Percentiles rank a stretch among this genome's conserved stretches.
Conservation (phyloP, 2,113 vertebrate genomes). For the Corythornis cristatus region DNA sequence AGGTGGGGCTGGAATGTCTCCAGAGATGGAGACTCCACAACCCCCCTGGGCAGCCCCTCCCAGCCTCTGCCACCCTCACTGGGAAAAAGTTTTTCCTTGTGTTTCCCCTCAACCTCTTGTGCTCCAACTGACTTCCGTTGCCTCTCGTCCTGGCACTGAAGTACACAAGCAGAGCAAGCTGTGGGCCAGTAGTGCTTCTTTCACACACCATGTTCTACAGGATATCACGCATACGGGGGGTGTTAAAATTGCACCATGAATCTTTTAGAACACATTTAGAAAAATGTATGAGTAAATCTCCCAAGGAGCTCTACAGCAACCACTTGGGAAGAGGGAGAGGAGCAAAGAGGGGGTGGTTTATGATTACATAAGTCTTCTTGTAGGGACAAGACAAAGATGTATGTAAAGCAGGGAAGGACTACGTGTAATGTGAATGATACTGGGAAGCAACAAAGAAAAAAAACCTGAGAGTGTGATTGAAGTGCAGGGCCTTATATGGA, state of each 20-base stretch:
- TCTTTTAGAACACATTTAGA: slow-evolving; percentile 15
- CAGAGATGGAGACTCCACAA: too few species aligned
- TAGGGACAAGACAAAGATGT: slow-evolving; percentile 67
- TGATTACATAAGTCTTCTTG: slow-evolving; percentile 34
- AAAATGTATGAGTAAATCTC: neutral
- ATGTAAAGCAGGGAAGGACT: slow-evolving; percentile 45
- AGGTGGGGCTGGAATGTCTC: too few species aligned
- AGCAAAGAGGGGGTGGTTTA: neutral
- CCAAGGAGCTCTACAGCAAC: neutral
- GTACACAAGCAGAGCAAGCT: neutral
- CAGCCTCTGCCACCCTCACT: too few species aligned
- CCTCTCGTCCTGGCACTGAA: too few species aligned
- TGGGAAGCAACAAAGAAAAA: slow-evolving; percentile 45
- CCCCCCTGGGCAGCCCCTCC: too few species aligned
- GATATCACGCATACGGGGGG: neutral
- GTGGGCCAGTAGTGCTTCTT: neutral
- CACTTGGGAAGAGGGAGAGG: neutral
- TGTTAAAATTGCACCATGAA: neutral
- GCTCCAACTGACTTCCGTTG: too few species aligned
- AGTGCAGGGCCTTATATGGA: neutral
- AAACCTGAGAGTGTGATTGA: neutral
- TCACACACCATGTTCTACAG: neutral
- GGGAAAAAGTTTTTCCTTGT: too few species aligned
- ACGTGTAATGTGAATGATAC: slow-evolving; percentile 50
- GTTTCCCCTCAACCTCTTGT: too few species aligned